Base-by-base conservation (phyloP, 1,140 invertebrate species). In the Papilio polytes region DNA sequence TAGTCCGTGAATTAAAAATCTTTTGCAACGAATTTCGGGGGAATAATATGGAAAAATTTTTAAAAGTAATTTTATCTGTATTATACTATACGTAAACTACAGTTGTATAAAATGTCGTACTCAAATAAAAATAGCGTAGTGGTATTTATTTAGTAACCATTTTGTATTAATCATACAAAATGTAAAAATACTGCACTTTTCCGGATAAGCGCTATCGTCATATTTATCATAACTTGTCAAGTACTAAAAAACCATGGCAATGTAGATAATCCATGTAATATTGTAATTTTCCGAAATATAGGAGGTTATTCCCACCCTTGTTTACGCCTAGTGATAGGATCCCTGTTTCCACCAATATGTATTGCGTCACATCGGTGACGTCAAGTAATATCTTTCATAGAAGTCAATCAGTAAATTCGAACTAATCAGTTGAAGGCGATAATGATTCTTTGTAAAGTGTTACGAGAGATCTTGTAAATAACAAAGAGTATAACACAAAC, bases 331-430 rank as follows among this genome's bases (percentile, higher is more conserved):
- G 15, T 53, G 51, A 18, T n/a, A 53, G 13, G 59, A 63, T 6
- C 20, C 1, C 20, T 10, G 9, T 66, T 36, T 9, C 3, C 3
- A 63, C 22, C 18, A 18, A 56, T 20, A 56, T 20, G 53, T 80
- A 41, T 70, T 70, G 51, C 41, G 31, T 77, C 76, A 74, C 56
- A 56, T 20, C 53, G n/a, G 53, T 56, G 22, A 63, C 22, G 18
- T 26, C 20, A 3, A 12, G 10, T 63, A 26, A 63, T 63, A 22
- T 26, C 9, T 63, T 63, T 63, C 59, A 26, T 10, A 63, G 59
- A 63, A 63, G 20, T 13, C 59, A 26, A 36, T 70, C 63, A 31
- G 63, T 70, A 15, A 70, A 31, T 70, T 36, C 63, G 20, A 70
- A 31, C 3, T 70, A 70, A 70, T 70, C 26, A 70, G 31, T 70